Evolutionary conservation across 2,888 invertebrate genomes (phyloP), one percentile per base, ranked within the genome.

Genomic region (Campaea margaritaria): DNA sequence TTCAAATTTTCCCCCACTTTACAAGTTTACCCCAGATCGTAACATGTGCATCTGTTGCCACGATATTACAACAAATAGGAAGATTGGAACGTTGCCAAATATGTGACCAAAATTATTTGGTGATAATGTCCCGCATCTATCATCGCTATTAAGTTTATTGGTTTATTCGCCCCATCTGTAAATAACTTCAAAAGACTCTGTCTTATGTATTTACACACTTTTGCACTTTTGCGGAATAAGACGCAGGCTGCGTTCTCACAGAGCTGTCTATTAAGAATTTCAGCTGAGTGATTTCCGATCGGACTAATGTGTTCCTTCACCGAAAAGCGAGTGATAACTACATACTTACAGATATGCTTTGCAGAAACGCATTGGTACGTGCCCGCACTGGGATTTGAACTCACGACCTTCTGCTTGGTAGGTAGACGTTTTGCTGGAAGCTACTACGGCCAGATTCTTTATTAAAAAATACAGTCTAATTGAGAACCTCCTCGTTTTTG

Each of bases 271-370:
- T 82, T 81, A 80, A 75, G 71, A 79, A 78, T 74, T 73, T 64
- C 70, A 70, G 70, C 76, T 73, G 75, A 83, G 81, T 82, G 82
- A 86, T 89, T 87, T 85, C 85, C 84, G 82, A 83, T 77, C 65
- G 73, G 77, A 82, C 85, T 87, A 87, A 87, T 81, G 76, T 78
- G 72, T 74, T 78, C 67, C n/a, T n/a, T 67, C 74, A 69, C 70
- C 72, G 70, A 76, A 70, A n/a, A n/a, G n/a, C n/a, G n/a, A n/a
- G n/a, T n/a, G n/a, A n/a, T n/a, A n/a, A n/a, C n/a, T n/a, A n/a
- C n/a, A n/a, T n/a, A n/a, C n/a, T n/a, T n/a, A n/a, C n/a, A n/a
- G n/a, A n/a, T n/a, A n/a, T n/a, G n/a, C n/a, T n/a, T n/a, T n/a
- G n/a, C n/a, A n/a, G n/a, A n/a, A n/a, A n/a, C n/a, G n/a, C n/a